phyloP scores from a whole-genome alignment of 2,797 vertebrate species.

The Anableps anableps region DNA sequence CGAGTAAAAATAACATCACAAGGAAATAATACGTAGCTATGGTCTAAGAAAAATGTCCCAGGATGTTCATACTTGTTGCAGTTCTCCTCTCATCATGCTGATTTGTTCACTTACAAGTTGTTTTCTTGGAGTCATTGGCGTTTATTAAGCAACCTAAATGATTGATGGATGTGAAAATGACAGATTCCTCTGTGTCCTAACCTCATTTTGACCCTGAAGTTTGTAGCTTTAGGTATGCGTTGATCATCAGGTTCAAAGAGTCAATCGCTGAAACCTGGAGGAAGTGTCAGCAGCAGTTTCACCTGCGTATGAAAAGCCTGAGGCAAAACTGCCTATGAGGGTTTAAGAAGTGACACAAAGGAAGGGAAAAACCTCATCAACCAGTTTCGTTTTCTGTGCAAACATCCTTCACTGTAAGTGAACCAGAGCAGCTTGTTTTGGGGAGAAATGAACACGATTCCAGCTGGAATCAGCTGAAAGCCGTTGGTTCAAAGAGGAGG shows the following conservation, averaged over 20 bases:
- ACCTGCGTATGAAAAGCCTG: neutral
- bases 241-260: neutral
- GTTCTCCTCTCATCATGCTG: neutral
- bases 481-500: neutral
- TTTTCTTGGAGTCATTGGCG: neutral
- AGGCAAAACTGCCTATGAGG: slow-evolving; percentile 4
- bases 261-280: neutral
- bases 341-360: neutral
- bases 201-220: neutral
- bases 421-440: neutral
- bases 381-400: slow-evolving; percentile 19
- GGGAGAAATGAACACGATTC: neutral
- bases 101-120: neutral
- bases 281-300: slow-evolving; percentile 1
- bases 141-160: neutral
- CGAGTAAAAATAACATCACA: neutral
- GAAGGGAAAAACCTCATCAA: neutral
- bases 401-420: slow-evolving; percentile 22
- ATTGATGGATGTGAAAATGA: neutral
- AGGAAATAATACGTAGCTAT: neutral
- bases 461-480: slow-evolving; percentile 3
- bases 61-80: neutral
- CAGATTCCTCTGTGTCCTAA: neutral
- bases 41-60: neutral
- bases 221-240: neutral